Percentiles rank a stretch among this genome's conserved stretches.
Conservation (phyloP, 2,888 invertebrate genomes). For the Chrysomela aeneicollis region DNA sequence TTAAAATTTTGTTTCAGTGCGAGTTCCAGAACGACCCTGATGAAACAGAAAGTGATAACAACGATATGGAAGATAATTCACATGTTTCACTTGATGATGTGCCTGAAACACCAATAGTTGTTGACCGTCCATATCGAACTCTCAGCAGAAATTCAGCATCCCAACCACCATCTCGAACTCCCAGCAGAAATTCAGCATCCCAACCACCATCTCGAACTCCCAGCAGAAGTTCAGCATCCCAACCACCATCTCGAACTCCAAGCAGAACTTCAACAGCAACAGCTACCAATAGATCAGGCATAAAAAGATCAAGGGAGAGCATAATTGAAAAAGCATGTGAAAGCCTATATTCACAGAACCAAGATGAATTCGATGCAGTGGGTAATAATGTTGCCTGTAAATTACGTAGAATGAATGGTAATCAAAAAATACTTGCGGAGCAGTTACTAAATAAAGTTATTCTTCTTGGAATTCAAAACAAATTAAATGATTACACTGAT, state of each 20-base stretch:
- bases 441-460: slow-evolving; percentile 25
- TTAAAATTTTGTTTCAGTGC: slow-evolving; percentile 21
- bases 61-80: slow-evolving; percentile 22
- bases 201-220: too few relatives aligned
- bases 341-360: slow-evolving; percentile 11
- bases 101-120: slow-evolving; percentile 10
- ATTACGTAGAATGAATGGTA: slow-evolving; percentile 25
- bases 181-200: too few relatives aligned
- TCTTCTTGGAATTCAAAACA: slow-evolving; percentile 19
- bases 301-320: slow-evolving; percentile 15
- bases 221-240: too few relatives aligned
- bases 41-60: slow-evolving; percentile 20
- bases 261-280: slow-evolving; percentile 26
- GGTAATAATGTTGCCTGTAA: slow-evolving; percentile 31
- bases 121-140: slow-evolving; percentile 23
- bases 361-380: slow-evolving; percentile 19
- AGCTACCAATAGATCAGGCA: slow-evolving; percentile 13
- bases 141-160: too few relatives aligned
- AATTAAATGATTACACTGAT: slow-evolving; percentile 16
- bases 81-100: background rate
- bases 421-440: slow-evolving; percentile 26
- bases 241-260: slow-evolving; percentile 30
- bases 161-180: too few relatives aligned
- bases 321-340: slow-evolving; percentile 16
- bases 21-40: slow-evolving; percentile 18